Evolutionary conservation across 92 coral and sea anemone genomes (phyloP).

Genomic region (Bergia puertoricense): DNA sequence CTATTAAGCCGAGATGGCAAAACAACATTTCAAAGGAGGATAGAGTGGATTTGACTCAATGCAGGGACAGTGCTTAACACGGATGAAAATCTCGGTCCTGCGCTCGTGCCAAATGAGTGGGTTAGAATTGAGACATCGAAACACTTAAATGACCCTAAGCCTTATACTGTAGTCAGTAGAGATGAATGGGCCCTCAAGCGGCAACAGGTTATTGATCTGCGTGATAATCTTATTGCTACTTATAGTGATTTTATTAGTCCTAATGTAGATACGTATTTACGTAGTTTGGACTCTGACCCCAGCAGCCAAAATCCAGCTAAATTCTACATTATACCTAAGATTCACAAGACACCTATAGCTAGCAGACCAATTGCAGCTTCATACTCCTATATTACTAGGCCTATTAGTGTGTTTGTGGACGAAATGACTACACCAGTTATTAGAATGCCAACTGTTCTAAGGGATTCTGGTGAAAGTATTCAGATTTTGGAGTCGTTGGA

Average conservation of each 20-base stretch:
- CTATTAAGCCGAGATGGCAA: background rate
- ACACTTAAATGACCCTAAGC: conserved; percentile 18
- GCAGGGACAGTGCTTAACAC: conserved; percentile 20
- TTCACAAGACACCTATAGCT: conserved; percentile 26
- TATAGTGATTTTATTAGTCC: conserved; percentile 13
- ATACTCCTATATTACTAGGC: background rate
- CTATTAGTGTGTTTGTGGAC: conserved; percentile 12
- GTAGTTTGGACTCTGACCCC: background rate
- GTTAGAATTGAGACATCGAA: conserved; percentile 23
- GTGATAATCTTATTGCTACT: conserved; percentile 33
- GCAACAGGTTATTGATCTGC: conserved; percentile 20
- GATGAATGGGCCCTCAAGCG: conserved; percentile 1
- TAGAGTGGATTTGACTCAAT: background rate
- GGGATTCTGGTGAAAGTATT: background rate
- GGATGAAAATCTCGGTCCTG: conserved; percentile 28
- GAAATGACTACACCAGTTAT: background rate
- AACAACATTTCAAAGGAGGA: conserved; percentile 8
- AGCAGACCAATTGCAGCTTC: conserved; percentile 1
- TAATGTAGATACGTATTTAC: background rate
- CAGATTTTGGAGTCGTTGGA: conserved; percentile 9
- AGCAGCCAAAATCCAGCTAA: conserved; percentile 8
- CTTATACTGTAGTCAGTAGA: conserved; percentile 14
- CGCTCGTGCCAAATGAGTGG: conserved; percentile 14
- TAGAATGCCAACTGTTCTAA: conserved; percentile 15
- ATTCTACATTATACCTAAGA: conserved; percentile 15